Base-by-base conservation (phyloP, 2,797 vertebrate genomes). In the Gymnothorax javanicus region DNA sequence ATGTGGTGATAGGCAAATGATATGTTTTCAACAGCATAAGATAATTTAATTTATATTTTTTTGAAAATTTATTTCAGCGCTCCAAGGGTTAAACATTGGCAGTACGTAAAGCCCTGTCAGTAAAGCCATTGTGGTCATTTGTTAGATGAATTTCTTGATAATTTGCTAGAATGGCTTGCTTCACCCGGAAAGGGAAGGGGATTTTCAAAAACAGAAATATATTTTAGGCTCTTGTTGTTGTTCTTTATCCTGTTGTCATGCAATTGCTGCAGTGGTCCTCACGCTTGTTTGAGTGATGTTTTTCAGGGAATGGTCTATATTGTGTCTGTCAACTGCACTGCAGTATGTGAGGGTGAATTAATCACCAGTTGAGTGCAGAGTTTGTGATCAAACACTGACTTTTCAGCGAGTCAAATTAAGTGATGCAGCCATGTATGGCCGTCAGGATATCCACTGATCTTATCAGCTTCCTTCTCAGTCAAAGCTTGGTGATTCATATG, bases 181-280 rank as follows among this genome's bases (percentile, higher is more conserved):
- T 15, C 13, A 43, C 58, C 33, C 15, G n/a, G n/a, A 17, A 23
- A 33, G 33, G 52, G 59, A 81, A 67, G 58, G 57, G 17, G 84
- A 9, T 25, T 20, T 86, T 9, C 6, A 60, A 73, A 79, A 83
- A n/a, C 17, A 9, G 12, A 59, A 27, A 27, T 75, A 33, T 33
- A 77, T 85, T 84, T 62, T 84, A 25, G 12, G 7, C 50, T 52
- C 56, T n/a, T 64, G 83, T 50, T 73, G 84, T 85, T 52, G 25
- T 54, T 85, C 58, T 59, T 58, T 73, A 56, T 59, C 27, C 17
- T 23, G 57, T 27, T 43, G 7, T 77, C 12, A 52, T 17, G 13
- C 6, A 52, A 27, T 50, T 33, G 15, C 3, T 13, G 43, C 23
- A 25, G 0, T 25, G 9, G 9, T 27, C 67, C n/a, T 69, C 7